These are phyloP conservation scores for Agonopterix subpropinquella DNA, from an alignment of 2,888 invertebrate species.

Conservation along the genomic window DNA sequence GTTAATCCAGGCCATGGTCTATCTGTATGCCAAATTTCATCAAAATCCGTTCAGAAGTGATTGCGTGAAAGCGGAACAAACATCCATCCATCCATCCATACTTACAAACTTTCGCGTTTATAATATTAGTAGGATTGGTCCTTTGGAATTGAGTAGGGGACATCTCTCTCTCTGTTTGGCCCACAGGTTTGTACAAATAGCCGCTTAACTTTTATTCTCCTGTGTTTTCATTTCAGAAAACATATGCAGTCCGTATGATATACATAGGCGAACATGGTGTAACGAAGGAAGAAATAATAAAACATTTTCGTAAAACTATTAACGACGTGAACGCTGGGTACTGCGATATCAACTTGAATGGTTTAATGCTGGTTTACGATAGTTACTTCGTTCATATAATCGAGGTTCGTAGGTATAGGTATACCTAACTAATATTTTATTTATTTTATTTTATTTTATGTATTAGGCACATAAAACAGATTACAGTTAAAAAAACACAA, in stretches of 20 bases:
- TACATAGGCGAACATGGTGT: conserved; percentile 62
- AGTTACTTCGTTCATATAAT: conserved; percentile 70
- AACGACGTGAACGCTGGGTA: conserved; percentile 49
- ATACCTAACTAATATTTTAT: background rate
- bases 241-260: conserved; percentile 61
- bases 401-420: conserved; percentile 49
- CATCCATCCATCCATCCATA: no score
- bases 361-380: conserved; percentile 64
- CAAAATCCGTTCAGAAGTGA: no score
- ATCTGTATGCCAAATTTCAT: no score
- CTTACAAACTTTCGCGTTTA: no score
- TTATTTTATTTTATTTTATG: no score
- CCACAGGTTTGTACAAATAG: background rate
- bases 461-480: no score
- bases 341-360: conserved; percentile 58
- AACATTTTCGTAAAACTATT: conserved; percentile 40
- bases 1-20: no score
- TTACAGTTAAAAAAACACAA: no score
- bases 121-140: no score
- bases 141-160: no score
- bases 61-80: no score
- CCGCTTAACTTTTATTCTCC: background rate
- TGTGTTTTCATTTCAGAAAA: conserved; percentile 45
- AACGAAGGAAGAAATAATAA: conserved; percentile 43
- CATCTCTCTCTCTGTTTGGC: no score